A percentile compares a stretch with the other conserved stretches of the same genome.
Evolutionary conservation across 35 echinoderm and acorn worm species (phyloP).

Genomic region (Heliocidaris erythrogramma): DNA sequence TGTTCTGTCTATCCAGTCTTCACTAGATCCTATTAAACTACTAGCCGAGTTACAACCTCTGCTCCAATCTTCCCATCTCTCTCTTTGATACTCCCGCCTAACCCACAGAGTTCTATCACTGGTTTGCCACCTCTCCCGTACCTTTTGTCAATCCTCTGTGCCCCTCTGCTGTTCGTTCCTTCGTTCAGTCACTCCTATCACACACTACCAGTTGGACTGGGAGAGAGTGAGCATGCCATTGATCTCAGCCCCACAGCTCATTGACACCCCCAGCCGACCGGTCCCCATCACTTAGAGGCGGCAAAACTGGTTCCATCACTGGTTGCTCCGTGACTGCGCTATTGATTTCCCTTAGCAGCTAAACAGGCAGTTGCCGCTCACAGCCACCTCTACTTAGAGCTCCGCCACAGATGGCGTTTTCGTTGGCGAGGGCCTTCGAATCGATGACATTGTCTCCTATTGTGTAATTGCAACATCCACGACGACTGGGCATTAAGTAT

Average conservation of each 20-base stretch:
- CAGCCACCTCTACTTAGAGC: neutral
- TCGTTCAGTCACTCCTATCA: neutral
- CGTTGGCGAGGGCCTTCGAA: neutral
- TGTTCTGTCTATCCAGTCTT: no score
- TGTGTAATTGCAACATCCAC: constrained; percentile 12
- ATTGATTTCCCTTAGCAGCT: neutral
- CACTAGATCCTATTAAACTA: no score
- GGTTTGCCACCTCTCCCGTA: neutral
- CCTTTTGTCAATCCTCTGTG: neutral
- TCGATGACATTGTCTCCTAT: neutral
- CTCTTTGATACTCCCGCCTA: neutral
- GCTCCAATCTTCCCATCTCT: neutral
- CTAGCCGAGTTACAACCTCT: no score
- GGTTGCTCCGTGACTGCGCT: neutral
- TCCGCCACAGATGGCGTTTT: neutral
- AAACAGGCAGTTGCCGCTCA: neutral
- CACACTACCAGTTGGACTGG: neutral
- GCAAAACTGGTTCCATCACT: constrained; percentile 29
- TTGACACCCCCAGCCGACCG: neutral
- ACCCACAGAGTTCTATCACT: neutral
- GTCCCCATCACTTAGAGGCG: constrained; percentile 14
- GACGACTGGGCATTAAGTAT: neutral
- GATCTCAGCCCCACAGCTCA: neutral
- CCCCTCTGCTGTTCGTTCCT: neutral
- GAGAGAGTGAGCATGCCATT: neutral